Base-by-base conservation (phyloP, 2,888 invertebrate genomes). In the Ommatoiulus sabulosus region DNA sequence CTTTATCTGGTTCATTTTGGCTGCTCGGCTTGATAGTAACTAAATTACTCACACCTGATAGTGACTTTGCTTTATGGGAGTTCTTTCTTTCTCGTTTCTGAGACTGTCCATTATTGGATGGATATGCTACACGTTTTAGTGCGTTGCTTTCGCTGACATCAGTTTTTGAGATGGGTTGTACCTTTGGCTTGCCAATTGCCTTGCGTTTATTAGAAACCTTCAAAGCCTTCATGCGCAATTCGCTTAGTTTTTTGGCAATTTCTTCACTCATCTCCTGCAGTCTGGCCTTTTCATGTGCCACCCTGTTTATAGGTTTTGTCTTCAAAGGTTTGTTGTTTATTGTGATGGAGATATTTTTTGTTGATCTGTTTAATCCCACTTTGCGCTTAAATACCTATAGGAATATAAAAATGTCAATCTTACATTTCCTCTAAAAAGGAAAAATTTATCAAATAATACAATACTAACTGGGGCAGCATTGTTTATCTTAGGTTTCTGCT, bases 191-290 rank as follows among this genome's bases (percentile, higher is more conserved):
- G 3, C 4, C 7, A 17, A 57, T n/a, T 5, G 57, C 12, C n/a
- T 84, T 84, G 44, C 20, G 44, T 44, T 46, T 86, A 24, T 12
- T 86, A 8, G 44, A 86, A 12, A 46, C 86, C 44, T 17, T 86
- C 15, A 48, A 44, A 24, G 88, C 88, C 17, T 20, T 63, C 24
- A 43, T 86, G 12, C 89, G 88, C n/a, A 90, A 72, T 8, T 84
- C 52, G 8, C 72, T 17, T 17, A 90, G 20, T 86, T 90, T 89
- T 12, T 72, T 44, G n/a, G 89, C 88, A 43, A 88, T 86, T 63
- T 89, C 90, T 8, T 88, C 63, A n/a, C 87, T 87, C 88, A 89
- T 80, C 72, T 88, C 46, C 43, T 88, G 87, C 20, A 90, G 88
- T 24, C 86, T 84, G 35, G 86, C 80, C 43, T 88, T 90, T 48